Base-by-base conservation (phyloP, 2,113 vertebrate species). In the Muntiacus reevesi region DNA sequence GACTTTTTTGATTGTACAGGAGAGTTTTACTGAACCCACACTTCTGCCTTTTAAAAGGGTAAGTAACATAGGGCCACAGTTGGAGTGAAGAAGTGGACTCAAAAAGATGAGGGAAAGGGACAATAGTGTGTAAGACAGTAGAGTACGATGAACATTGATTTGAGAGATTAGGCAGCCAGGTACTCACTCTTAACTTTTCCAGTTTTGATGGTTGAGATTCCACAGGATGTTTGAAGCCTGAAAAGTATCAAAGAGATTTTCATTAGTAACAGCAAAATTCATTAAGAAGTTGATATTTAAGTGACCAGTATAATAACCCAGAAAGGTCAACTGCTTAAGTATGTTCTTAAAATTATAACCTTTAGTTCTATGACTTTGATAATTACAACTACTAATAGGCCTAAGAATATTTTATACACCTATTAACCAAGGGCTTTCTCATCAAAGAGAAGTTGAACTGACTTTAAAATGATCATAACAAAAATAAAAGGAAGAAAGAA, bases 331-430 rank as follows among this genome's bases (percentile, higher is more conserved):
- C 60, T 85, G 23, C 13, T 36, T 96, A 57, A 87, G 5, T 85
- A 84, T 50, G 9, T 50, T 81, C n/a, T 74, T 94, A 88, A 96
- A 86, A 84, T 86, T 83, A 79, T 57, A 62, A 3, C 6, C 11
- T 79, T 95, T 91, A 92, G 47, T 54, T 64, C 16, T 88, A 67
- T 85, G 23, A 83, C 33, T 91, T 95, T 87, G 78, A 59, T 59
- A 92, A 87, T 5, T 71, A 43, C 6, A 91, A 94, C 8, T 78
- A 52, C 25, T 60, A 89, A 54, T 87, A 93, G 95, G 4, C 3
- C 13, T 52, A 79, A 96, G 54, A 91, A 85, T 85, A 87, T 91
- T 95, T 74, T 96, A 76, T 83, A 97, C 17, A 91, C 36, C 16
- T 64, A 84, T 89, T 93, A 93, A 87, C 64, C 21, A 94, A 55